Evolutionary conservation across 1,140 invertebrate species (phyloP), one percentile per base, ranked within the genome.

Genomic region (Diploscapter pachys): DNA sequence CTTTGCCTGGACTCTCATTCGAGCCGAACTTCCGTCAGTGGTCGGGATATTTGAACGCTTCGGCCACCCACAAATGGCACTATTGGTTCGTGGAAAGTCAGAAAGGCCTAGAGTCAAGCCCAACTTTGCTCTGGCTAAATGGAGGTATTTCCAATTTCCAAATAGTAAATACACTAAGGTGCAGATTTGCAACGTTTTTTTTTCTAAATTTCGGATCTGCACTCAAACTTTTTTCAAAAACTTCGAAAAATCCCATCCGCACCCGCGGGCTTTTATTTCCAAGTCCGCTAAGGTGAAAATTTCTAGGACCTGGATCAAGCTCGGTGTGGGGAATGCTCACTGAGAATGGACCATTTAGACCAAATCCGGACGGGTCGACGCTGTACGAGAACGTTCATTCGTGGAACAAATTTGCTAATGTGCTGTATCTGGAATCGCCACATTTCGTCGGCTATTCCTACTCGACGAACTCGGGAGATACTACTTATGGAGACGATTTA

Each of bases 351-450:
- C 89, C 89, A 31, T 88, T 86, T 76, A 79, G 75, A 65, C 78
- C 87, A 4, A 80, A 80, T 31, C 52, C 55, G 69, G 78, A 83
- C 75, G 86, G 86, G 4, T 79, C 81, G 63, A 86, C 81, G 11
- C 71, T 88, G 2, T 76, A 78, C n/a, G 74, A 80, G 51, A 89
- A 89, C 75, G 65, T 81, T 9, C 87, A 85, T 79, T 83, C 85
- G 68, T 89, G 88, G 88, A 88, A 89, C 76, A 84, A 93, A 89
- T 91, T 91, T 74, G 91, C 92, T 57, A 94, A 93, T 84, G 92
- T 95, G 51, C 61, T 89, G 1, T 89, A 86, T 77, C 72, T 89
- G 53, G 88, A 89, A 78, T 84, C 88, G 8, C 88, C 88, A 64
- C 87, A 87, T 51, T 88, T 88, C 73, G 88, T 89, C 63, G 88